Evolutionary conservation across 2,888 invertebrate genomes (phyloP).

Genomic region (Leucozona laternaria): DNA sequence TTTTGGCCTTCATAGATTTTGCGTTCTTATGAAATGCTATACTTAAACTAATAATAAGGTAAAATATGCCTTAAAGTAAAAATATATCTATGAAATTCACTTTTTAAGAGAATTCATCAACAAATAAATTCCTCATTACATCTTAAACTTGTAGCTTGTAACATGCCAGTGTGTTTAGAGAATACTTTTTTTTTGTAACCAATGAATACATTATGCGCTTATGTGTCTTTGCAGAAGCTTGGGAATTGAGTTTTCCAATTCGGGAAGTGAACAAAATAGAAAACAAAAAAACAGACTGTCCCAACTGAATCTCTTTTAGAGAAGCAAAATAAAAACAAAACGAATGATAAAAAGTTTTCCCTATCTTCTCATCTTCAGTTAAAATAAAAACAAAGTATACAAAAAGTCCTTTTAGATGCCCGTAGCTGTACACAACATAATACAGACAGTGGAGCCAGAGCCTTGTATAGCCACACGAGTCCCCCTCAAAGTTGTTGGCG

Average conservation of each 20-base stretch:
- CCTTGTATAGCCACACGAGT: slow-evolving; percentile 60
- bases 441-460: slow-evolving; percentile 57
- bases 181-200: slow-evolving; percentile 37
- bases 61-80: background rate
- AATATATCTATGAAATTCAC: background rate
- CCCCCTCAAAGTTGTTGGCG: background rate
- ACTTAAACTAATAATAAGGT: no score
- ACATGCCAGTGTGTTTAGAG: background rate
- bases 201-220: slow-evolving; percentile 73
- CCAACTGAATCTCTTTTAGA: slow-evolving; percentile 65
- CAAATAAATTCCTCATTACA: background rate
- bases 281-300: slow-evolving; percentile 48
- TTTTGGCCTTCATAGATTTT: no score
- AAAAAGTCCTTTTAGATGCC: slow-evolving; percentile 48
- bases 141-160: slow-evolving; percentile 22
- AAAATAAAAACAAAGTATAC: slow-evolving; percentile 19
- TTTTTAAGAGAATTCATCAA: background rate
- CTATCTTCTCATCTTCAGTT: slow-evolving; percentile 31
- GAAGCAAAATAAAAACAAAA: slow-evolving; percentile 62
- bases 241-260: slow-evolving; percentile 75
- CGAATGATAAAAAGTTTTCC: slow-evolving; percentile 72
- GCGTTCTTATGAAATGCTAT: no score
- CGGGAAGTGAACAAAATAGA: slow-evolving; percentile 2
- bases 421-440: slow-evolving; percentile 1
- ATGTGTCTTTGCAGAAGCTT: slow-evolving; percentile 60